Evolutionary conservation across 2,888 invertebrate genomes (phyloP).

Genomic region (Cynaeus angustus): DNA sequence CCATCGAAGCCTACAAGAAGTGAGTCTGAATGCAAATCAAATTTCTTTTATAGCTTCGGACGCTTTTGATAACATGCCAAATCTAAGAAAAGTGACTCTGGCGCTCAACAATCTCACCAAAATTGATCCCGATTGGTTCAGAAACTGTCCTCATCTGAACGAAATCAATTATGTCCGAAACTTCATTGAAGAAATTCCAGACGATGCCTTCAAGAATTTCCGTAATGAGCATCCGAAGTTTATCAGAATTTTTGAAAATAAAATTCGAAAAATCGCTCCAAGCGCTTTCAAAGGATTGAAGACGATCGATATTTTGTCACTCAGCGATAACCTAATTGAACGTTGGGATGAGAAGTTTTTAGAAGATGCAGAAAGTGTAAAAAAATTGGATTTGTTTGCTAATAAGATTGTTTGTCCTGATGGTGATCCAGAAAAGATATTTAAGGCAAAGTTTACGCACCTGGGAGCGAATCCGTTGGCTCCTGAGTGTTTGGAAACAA

Average conservation of each 20-base stretch:
- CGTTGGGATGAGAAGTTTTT: neutral
- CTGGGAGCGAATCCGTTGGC: neutral
- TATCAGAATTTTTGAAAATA: neutral
- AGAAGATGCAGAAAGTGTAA: neutral
- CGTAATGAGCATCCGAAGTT: neutral
- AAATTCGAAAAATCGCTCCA: neutral
- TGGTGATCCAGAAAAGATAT: constrained; percentile 3
- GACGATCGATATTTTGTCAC: neutral
- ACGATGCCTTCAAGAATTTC: neutral
- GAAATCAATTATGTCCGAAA: neutral
- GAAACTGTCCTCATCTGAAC: neutral
- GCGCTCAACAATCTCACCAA: neutral
- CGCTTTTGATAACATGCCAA: constrained; percentile 23
- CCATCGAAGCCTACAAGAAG: neutral
- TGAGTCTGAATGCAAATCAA: neutral
- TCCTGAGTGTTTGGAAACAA: neutral
- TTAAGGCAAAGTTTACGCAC: constrained; percentile 5
- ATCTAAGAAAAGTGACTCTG: neutral
- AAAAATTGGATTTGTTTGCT: neutral
- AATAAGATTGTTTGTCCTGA: constrained; percentile 11
- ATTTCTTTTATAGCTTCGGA: constrained; percentile 5
- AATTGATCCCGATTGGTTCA: neutral
- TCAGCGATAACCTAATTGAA: neutral
- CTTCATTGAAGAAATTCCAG: constrained; percentile 2
- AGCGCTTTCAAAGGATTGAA: constrained; percentile 7